Evolutionary conservation across 1,140 invertebrate genomes (phyloP), one percentile per base, ranked within the genome.

Genomic region (Chlorops oryzae): DNA sequence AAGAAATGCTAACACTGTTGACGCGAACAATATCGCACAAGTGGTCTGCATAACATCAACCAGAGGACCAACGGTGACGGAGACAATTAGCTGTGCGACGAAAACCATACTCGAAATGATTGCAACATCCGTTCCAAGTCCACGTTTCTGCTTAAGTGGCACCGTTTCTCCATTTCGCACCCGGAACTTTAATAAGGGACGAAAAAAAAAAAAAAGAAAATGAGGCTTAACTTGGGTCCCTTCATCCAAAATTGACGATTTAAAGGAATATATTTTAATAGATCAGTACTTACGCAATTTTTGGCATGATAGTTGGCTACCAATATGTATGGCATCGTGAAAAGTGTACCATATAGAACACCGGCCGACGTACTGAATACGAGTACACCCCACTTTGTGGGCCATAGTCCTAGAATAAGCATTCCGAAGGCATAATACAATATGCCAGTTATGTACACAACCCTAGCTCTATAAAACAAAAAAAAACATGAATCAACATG

Each of bases 251-350:
- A 50, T n/a, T 41, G 3, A 43, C n/a, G 18, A 37, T 47, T 20
- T 42, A 34, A 47, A 10, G 23, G 6, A 9, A 3, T 37, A 32
- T 23, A 7, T 24, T 39, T 15, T 12, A 10, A 6, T 13, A 5
- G 5, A 35, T 23, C 18, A 28, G n/a, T 48, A 61, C 63, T 56
- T 78, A 90, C 87, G 73, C 78, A 80, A 52, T 83, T 81, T 15
- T 78, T 80, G 13, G 83, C 80, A 63, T 92, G 88, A 68, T 91
- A 92, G 59, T 86, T 80, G 15, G 88, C 87, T 22, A 92, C 79
- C 23, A 92, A 63, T n/a, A 91, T 73, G 62, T 90, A 91, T 13
- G 89, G 88, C 79, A 92, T 88, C 1, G 88, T 92, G 54, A 91
- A 91, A 5, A 91, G 71, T 0, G 88, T 90, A 3, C 88, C 86